A percentile compares a stretch with the other conserved stretches of the same genome.
These are phyloP conservation scores for Urosaurus nigricauda DNA, from an alignment of 2,797 vertebrate genomes.

Conservation along the genomic window DNA sequence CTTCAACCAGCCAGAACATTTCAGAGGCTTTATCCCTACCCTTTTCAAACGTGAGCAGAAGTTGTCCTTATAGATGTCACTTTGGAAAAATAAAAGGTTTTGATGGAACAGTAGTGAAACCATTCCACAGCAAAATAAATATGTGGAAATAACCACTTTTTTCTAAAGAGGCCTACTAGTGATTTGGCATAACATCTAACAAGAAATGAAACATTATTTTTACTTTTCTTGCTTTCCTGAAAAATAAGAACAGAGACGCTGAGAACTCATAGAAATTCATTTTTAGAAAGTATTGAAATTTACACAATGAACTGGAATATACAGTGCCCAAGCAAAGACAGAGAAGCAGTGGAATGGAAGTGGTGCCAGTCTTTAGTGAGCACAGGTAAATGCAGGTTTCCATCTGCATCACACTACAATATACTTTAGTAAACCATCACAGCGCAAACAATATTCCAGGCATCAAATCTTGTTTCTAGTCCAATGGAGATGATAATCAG, in stretches of 20 bases:
- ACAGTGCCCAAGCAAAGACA: conserved; percentile 1
- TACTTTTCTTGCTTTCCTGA: conserved; percentile 8
- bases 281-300: conserved; percentile 6
- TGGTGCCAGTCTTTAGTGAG: not conserved
- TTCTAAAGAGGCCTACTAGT: conserved; percentile 20
- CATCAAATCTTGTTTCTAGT: not conserved
- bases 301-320: conserved; percentile 1
- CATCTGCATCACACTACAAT: not conserved
- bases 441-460: not conserved
- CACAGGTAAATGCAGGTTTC: not conserved
- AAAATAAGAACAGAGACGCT: not conserved
- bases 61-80: not conserved
- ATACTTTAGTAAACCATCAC: not conserved
- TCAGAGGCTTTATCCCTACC: conserved; percentile 12
- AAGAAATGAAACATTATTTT: not conserved
- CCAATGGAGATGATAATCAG: too few species aligned
- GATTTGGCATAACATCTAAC: not conserved
- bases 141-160: conserved; percentile 21
- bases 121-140: conserved; percentile 22
- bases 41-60: conserved; percentile 40
- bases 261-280: not conserved
- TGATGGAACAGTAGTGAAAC: not conserved
- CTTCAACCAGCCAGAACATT: conserved; percentile 13
- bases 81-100: conserved; percentile 5
- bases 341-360: not conserved